Evolutionary conservation across 1,140 invertebrate genomes (phyloP).

Genomic region (Drosophila melanica): DNA sequence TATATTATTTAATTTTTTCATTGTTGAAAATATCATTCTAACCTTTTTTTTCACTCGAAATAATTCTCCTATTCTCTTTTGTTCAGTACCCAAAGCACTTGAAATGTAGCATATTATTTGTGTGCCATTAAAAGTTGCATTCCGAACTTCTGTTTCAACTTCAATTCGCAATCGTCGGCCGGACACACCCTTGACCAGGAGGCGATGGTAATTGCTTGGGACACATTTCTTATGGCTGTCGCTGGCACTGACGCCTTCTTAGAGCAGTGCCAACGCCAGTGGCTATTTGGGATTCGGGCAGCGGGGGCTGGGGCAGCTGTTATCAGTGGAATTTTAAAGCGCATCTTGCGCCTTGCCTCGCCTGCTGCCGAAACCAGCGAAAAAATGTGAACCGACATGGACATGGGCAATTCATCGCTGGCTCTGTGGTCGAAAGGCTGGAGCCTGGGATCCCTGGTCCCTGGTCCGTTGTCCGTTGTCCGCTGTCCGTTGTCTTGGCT

Average conservation of each 20-base stretch:
- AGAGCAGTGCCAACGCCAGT: conserved; percentile 31
- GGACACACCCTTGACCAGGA: conserved; percentile 21
- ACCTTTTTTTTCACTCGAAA: too few species aligned
- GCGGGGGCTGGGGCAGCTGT: conserved; percentile 30
- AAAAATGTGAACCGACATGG: conserved; percentile 37
- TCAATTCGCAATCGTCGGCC: conserved; percentile 15
- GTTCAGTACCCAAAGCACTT: conserved; percentile 3
- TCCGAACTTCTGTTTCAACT: conserved; percentile 9
- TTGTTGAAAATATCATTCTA: too few species aligned
- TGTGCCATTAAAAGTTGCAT: conserved; percentile 14
- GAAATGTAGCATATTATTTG: conserved; percentile 14
- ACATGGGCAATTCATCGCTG: conserved; percentile 72
- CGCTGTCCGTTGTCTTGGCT: conserved; percentile 18
- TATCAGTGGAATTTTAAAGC: conserved; percentile 80
- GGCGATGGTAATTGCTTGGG: conserved; percentile 67
- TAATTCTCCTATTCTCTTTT: too few species aligned
- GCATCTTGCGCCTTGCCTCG: conserved; percentile 48
- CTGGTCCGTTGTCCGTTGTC: conserved; percentile 13
- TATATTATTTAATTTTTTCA: too few species aligned
- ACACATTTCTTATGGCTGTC: conserved; percentile 77
- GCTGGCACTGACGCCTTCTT: conserved; percentile 74
- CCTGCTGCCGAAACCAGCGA: conserved; percentile 26
- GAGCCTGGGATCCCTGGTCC: background rate
- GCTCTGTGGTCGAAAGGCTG: conserved; percentile 24
- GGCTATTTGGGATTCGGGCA: conserved; percentile 17